These are phyloP conservation scores for Poliocrania exsul DNA, from an alignment of 2,797 vertebrate species.

Conservation along the genomic window DNA sequence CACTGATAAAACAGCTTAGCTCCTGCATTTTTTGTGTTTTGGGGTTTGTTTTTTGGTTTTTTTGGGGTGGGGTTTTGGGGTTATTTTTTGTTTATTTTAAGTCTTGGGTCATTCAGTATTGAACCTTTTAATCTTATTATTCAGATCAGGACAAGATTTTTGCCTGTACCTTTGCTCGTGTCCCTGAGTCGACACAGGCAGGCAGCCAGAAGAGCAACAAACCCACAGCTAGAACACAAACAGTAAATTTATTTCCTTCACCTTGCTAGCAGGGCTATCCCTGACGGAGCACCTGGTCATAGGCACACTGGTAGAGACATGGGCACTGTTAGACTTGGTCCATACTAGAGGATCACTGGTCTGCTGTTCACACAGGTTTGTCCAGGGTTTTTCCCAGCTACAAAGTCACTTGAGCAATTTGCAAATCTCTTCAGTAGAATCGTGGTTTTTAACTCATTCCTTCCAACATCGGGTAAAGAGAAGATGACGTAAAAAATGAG, in stretches of 20 bases:
- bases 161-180: background rate
- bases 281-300: background rate
- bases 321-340: background rate
- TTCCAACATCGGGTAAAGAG: background rate
- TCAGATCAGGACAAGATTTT: background rate
- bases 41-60: accelerated
- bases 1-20: background rate
- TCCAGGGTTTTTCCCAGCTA: background rate
- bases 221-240: background rate
- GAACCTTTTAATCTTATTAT: background rate
- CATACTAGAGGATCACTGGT: background rate
- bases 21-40: background rate
- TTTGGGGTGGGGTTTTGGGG: accelerated
- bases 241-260: background rate
- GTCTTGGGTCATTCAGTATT: background rate
- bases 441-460: background rate
- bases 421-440: background rate
- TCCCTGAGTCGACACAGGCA: background rate
- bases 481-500: background rate
- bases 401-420: background rate
- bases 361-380: background rate
- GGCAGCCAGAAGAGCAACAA: background rate
- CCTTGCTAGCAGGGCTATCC: background rate
- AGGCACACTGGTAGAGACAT: background rate
- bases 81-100: background rate